Base-by-base conservation (phyloP, 1,140 invertebrate species). In the Contarinia nasturtii region DNA sequence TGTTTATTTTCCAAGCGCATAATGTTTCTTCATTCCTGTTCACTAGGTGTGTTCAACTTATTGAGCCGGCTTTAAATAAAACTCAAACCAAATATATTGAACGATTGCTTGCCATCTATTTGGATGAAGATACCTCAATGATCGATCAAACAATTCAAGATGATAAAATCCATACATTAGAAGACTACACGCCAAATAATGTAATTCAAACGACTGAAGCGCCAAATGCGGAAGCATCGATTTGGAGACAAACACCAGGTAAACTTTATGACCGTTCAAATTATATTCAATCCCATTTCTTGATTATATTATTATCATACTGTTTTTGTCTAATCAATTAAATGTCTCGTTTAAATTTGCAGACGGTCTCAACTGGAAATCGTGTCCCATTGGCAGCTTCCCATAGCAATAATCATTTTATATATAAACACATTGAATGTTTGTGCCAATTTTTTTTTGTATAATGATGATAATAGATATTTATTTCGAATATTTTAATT, bases 1-100 rank as follows among this genome's bases (percentile, higher is more conserved):
- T 33, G 27, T 34, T 37, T 38, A 21, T 37, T 15, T 15, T 42
- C n/a, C n/a, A n/a, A n/a, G n/a, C n/a, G n/a, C n/a, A n/a, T n/a
- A n/a, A n/a, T n/a, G n/a, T n/a, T n/a, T n/a, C n/a, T n/a, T n/a
- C n/a, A n/a, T n/a, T n/a, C n/a, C 0, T 47, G 22, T 15, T 27
- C 10, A 27, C 7, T 27, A 15, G 11, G 21, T 33, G 58, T 36
- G 14, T 61, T 1, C 50, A 50, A 1, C 48, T 63, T 7, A 49
- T 55, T 3, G 52, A 57, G 5, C 55, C 60, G 2, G 51, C 53
- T 3, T 50, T 57, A 1, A 48, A 34, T 3, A 17, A 38, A 4
- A 34, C 34, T 1, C 52, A 60, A 48, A 8, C 48, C 10, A 37
- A 36, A 17, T 45, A 51, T 21, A 47, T 61, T 1, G 34, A 33